Conservation (phyloP, 2,113 vertebrate genomes). For the Cyanoramphus novaezelandiae region DNA sequence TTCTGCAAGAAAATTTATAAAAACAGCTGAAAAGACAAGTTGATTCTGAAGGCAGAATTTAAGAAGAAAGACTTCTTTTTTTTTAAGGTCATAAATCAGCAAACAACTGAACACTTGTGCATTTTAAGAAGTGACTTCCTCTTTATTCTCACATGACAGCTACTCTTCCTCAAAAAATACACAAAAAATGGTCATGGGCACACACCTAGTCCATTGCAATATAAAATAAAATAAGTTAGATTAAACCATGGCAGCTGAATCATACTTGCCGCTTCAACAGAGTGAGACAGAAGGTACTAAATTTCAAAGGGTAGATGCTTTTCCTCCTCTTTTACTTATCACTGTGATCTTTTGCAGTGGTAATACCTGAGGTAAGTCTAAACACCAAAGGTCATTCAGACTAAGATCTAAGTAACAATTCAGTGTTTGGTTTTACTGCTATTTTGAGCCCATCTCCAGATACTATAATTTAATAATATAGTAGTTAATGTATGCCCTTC, state of each 20-base stretch:
- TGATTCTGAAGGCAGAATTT: background rate
- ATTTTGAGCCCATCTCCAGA: background rate
- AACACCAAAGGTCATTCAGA: background rate
- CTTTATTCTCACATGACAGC: background rate
- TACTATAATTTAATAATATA: background rate
- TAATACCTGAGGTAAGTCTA: background rate
- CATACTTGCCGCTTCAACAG: background rate
- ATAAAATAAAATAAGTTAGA: background rate
- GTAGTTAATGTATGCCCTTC: background rate
- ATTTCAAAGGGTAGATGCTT: background rate
- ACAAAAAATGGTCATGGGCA: background rate
- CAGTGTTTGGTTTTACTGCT: background rate
- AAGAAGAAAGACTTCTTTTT: background rate
- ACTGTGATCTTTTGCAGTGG: background rate
- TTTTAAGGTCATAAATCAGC: background rate
- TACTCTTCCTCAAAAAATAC: background rate
- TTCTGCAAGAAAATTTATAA: background rate
- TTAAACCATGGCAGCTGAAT: background rate
- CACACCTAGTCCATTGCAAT: background rate
- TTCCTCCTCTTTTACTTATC: background rate
- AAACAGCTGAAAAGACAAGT: background rate
- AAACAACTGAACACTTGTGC: background rate
- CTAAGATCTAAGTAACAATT: background rate
- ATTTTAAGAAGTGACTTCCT: background rate
- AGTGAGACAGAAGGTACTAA: background rate